A percentile compares a stretch with the other conserved stretches of the same genome.
Conservation (phyloP, 2,888 invertebrate species). For the Boloria selene region DNA sequence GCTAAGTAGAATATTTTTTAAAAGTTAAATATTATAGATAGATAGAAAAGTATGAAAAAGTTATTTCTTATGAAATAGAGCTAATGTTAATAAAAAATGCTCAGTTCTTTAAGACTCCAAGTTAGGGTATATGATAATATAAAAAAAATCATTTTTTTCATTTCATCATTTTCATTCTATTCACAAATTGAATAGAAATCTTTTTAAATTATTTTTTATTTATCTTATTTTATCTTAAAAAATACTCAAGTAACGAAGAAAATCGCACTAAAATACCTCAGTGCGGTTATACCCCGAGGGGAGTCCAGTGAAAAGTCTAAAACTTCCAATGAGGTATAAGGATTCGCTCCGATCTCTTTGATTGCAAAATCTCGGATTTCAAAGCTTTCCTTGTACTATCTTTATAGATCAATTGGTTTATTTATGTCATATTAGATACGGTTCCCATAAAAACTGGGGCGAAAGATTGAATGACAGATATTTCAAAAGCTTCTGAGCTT, state of each 20-base stretch:
- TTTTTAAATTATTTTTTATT: too few relatives aligned
- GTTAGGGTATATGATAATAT: too few relatives aligned
- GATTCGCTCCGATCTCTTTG: constrained; percentile 62
- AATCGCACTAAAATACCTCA: neutral
- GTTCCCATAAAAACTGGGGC: constrained; percentile 2
- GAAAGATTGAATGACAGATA: neutral
- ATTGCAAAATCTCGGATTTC: constrained; percentile 56
- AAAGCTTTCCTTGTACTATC: constrained; percentile 24
- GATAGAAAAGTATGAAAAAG: too few relatives aligned
- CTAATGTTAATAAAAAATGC: too few relatives aligned
- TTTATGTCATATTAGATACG: constrained; percentile 28
- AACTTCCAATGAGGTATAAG: constrained; percentile 60
- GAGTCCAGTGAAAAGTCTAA: constrained; percentile 61
- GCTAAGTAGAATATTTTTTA: too few relatives aligned
- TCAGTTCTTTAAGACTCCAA: too few relatives aligned
- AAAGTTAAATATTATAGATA: too few relatives aligned
- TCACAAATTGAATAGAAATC: too few relatives aligned
- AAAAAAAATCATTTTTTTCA: too few relatives aligned
- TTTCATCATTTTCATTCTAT: too few relatives aligned
- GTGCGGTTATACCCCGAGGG: constrained; percentile 46
- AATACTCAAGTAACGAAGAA: neutral
- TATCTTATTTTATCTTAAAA: too few relatives aligned
- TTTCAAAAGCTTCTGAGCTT: neutral
- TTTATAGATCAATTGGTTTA: constrained; percentile 38
- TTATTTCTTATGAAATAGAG: too few relatives aligned